A percentile compares a stretch with the other conserved stretches of the same genome.
Conservation (phyloP, 2,113 vertebrate genomes). For the Petromus typicus region DNA sequence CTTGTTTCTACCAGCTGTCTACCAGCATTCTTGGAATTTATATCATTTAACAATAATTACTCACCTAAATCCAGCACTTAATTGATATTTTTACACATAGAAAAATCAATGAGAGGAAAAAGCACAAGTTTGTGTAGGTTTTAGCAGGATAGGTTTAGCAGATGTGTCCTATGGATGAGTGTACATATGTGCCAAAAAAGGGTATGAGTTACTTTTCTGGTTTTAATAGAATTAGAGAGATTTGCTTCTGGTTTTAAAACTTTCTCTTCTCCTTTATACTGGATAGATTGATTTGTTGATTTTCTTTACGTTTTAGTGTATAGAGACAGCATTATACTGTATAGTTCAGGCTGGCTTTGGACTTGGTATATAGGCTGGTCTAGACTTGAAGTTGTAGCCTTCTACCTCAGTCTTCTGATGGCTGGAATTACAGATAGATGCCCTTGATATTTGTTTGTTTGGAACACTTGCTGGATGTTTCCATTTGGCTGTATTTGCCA, state of each 20-base stretch:
- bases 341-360: background rate
- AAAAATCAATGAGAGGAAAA: background rate
- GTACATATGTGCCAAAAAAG: background rate
- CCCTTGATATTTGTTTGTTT: background rate
- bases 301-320: background rate
- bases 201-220: background rate
- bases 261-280: constrained; percentile 17
- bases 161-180: background rate
- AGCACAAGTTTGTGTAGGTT: background rate
- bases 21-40: background rate
- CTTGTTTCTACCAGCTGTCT: background rate
- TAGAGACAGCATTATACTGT: background rate
- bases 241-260: background rate
- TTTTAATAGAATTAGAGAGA: background rate
- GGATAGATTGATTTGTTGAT: background rate
- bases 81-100: background rate
- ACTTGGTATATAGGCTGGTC: background rate
- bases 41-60: constrained; percentile 11
- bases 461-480: background rate
- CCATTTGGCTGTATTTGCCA: background rate
- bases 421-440: background rate
- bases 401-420: background rate
- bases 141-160: background rate
- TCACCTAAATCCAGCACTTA: background rate
- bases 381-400: background rate